Conservation (phyloP, 2,113 vertebrate genomes). For the Cyprinodon variegatus region DNA sequence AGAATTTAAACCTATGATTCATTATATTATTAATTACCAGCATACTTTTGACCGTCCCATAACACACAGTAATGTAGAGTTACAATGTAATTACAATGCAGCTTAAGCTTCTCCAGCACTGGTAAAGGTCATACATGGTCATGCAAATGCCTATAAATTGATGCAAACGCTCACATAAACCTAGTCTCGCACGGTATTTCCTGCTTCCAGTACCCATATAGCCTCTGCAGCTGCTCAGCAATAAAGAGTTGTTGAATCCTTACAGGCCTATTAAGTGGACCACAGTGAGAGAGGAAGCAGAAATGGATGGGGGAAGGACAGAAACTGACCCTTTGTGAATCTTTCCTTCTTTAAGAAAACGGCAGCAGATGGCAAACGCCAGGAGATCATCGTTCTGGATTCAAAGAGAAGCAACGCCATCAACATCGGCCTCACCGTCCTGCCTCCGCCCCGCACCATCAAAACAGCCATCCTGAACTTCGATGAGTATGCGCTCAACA, state of each 20-base stretch:
- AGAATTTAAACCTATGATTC: neutral
- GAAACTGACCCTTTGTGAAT: constrained; percentile 20
- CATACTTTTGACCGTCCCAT: neutral
- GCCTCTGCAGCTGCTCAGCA: constrained; percentile 31
- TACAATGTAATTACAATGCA: neutral
- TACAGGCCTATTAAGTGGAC: constrained; percentile 36
- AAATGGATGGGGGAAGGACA: neutral
- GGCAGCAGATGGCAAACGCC: constrained; percentile 91
- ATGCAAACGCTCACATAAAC: neutral
- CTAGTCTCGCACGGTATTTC: constrained; percentile 5
- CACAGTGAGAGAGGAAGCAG: constrained; percentile 11
- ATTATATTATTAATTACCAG: neutral
- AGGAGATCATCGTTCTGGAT: constrained; percentile 95
- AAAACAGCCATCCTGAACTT: constrained; percentile 98
- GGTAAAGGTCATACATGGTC: constrained; percentile 28
- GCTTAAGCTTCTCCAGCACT: neutral
- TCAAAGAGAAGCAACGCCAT: constrained; percentile 97
- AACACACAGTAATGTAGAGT: neutral
- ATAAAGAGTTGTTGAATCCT: constrained; percentile 37
- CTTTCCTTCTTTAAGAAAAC: constrained; percentile 83
- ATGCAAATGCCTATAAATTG: constrained; percentile 5
- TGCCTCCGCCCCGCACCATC: constrained; percentile 95
- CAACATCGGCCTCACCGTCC: constrained; percentile 95
- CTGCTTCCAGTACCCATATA: constrained; percentile 17
- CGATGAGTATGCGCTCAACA: constrained; percentile 97